Percentiles rank a stretch among this genome's conserved stretches.
phyloP scores from a whole-genome alignment of 2,888 invertebrate species.

The Seira ritae region DNA sequence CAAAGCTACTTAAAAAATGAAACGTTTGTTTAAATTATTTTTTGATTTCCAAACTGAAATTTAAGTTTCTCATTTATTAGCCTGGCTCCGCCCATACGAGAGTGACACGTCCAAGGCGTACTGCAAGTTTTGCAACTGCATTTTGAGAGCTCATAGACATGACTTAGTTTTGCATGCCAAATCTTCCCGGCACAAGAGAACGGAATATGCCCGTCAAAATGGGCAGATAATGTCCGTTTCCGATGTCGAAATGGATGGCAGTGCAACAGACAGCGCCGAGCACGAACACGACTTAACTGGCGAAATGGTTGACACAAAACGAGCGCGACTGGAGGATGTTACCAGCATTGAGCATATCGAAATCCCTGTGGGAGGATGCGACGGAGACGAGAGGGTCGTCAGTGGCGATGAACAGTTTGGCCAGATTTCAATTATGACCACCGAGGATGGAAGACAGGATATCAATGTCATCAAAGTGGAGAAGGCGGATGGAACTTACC shows the following conservation, averaged over 20 bases:
- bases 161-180: conserved; percentile 64
- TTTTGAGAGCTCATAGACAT: conserved; percentile 65
- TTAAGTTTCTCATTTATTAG: conserved; percentile 45
- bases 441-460: conserved; percentile 53
- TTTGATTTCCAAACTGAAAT: conserved; percentile 4
- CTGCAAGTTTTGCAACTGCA: conserved; percentile 65
- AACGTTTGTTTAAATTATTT: neutral
- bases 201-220: conserved; percentile 41
- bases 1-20: neutral
- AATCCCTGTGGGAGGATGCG: conserved; percentile 34
- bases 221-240: conserved; percentile 37
- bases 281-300: conserved; percentile 32
- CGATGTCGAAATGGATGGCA: conserved; percentile 43
- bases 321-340: conserved; percentile 36
- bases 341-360: conserved; percentile 42
- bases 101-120: conserved; percentile 63
- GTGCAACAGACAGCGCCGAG: conserved; percentile 38
- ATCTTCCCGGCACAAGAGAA: conserved; percentile 59
- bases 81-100: conserved; percentile 64
- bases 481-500: conserved; percentile 29
- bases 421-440: conserved; percentile 52
- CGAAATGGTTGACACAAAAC: conserved; percentile 32
- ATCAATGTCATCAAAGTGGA: conserved; percentile 50
- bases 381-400: conserved; percentile 38
- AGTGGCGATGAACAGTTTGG: conserved; percentile 48